Base-by-base conservation (phyloP, 2,113 vertebrate genomes). In the Protomyctophum bolini region DNA sequence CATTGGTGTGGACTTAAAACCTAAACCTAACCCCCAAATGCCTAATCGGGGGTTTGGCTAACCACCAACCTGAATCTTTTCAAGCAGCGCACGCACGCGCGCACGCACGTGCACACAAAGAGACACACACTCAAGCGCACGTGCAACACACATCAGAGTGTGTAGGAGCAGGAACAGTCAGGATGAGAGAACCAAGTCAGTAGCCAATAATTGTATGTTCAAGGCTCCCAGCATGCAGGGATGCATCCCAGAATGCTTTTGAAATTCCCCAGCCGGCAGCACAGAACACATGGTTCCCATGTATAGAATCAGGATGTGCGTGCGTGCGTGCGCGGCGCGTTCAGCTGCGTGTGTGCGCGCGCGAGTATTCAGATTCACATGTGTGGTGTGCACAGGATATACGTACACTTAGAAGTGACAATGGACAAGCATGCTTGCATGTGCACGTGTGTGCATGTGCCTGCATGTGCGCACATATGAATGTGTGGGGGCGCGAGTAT, bases 401-500 rank as follows among this genome's bases (percentile, higher is more conserved):
- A 41, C 5, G 3, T 41, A 41, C 33, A 41, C 5, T 41, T 41
- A 41, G 33, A 6, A 41, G 33, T 2, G 33, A 41, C 33, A 41
- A 41, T 41, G 33, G 33, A 41, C 33, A 41, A 41, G 33, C 33
- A 41, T 41, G 33, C 33, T 41, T 57, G 8, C 21, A 9, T 47
- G 50, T 57, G 61, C 46, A 75, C 28, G 75, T 75, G 61, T 69
- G 69, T 28, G 45, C 62, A 62, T 49, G 72, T 59, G 21, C 10
- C 60, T 58, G 52, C 28, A 12, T 59, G 52, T 47, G 4, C 48
- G 58, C 33, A 6, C 33, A 41, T 59, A 29, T 45, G 56, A 4
- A 12, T 7, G 6, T 14, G 54, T 8, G 57, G 14, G 58, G 28
- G 21, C 10, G 10, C 33, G 58, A 81, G 77, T 87, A 73, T 80